These are phyloP conservation scores for Epinotia ramella DNA, from an alignment of 2,888 invertebrate species.

Conservation along the genomic window DNA sequence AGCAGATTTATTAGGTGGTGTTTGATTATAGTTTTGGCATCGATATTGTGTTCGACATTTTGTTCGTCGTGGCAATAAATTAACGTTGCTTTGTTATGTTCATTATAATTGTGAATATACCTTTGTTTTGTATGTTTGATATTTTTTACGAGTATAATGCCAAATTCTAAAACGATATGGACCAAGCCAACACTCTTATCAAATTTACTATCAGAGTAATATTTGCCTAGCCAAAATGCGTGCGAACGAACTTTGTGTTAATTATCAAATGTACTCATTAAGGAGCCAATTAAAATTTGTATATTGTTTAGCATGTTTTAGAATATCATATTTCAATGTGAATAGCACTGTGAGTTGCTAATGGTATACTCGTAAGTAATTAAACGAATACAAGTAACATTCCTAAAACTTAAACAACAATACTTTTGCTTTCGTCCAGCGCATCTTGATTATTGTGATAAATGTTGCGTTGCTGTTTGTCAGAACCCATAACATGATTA, in stretches of 20 bases:
- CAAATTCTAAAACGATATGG: neutral
- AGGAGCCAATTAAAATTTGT: no score
- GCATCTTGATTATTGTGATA: neutral
- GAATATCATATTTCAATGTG: no score
- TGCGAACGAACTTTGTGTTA: neutral
- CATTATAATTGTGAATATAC: slow-evolving; percentile 25
- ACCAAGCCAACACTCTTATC: neutral
- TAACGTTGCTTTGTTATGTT: slow-evolving; percentile 27
- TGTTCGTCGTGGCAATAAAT: slow-evolving; percentile 31
- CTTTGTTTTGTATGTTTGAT: no score
- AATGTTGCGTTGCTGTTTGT: no score
- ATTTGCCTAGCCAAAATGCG: neutral
- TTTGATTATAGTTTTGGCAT: slow-evolving; percentile 59
- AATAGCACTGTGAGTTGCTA: neutral
- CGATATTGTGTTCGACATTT: slow-evolving; percentile 52
- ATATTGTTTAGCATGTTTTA: no score
- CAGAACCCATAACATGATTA: no score
- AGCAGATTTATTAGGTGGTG: slow-evolving; percentile 59
- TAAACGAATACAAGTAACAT: neutral
- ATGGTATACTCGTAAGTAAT: neutral
- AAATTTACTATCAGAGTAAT: neutral
- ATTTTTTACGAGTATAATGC: neutral
- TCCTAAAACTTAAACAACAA: neutral
- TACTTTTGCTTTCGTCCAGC: neutral
- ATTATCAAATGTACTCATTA: neutral